Conservation (phyloP, 2,113 vertebrate species). For the Sphyrna mokarran region DNA sequence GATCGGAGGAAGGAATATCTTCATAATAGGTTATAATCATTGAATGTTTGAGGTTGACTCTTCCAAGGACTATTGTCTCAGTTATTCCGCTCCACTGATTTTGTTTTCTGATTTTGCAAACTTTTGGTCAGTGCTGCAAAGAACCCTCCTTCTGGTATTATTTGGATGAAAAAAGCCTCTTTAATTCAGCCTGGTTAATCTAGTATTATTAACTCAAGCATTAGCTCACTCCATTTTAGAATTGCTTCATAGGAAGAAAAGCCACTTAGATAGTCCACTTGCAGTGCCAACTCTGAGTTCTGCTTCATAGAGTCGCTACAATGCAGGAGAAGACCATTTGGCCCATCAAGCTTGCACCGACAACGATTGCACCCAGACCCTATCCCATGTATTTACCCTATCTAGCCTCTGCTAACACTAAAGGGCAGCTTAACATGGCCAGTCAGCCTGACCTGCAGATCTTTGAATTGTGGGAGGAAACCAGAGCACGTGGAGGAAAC, state of each 20-base stretch:
- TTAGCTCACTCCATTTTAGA: not conserved
- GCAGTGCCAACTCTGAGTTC: not conserved
- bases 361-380: too few species aligned
- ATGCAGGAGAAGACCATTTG: too few species aligned
- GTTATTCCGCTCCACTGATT: not conserved
- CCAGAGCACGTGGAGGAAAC: too few species aligned
- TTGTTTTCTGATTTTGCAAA: not conserved
- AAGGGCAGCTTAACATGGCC: too few species aligned
- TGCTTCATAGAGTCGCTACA: not conserved
- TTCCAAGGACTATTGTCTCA: not conserved
- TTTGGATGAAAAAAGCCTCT: not conserved
- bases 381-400: too few species aligned
- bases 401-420: too few species aligned
- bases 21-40: not conserved
- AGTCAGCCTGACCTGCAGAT: too few species aligned
- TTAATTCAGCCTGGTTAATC: not conserved
- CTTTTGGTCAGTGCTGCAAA: not conserved
- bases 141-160: not conserved
- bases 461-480: too few species aligned
- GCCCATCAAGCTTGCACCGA: too few species aligned
- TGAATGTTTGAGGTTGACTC: not conserved
- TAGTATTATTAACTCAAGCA: not conserved
- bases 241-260: not conserved
- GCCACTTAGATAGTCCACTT: not conserved
- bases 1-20: not conserved